Conservation (phyloP, 1,140 invertebrate species). For the Olivierus martensii region DNA sequence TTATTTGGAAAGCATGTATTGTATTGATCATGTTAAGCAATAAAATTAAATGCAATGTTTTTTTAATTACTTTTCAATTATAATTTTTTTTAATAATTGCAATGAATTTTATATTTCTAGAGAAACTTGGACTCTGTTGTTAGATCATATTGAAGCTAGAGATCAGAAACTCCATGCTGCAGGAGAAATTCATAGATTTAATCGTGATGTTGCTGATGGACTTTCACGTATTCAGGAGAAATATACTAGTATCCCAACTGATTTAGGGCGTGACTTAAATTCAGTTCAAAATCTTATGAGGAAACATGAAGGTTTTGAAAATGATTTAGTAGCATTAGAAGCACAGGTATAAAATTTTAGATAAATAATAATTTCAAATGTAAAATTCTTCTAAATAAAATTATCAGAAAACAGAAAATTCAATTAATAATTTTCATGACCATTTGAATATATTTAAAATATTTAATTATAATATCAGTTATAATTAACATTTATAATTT, state of each 20-base stretch:
- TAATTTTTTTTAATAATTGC: no score
- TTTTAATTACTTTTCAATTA: no score
- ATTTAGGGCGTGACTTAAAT: constrained; percentile 73
- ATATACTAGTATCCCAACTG: constrained; percentile 62
- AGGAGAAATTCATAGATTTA: constrained; percentile 91
- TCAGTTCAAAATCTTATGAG: constrained; percentile 67
- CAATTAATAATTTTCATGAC: no score
- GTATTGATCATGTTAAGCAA: no score
- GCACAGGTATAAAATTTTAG: constrained; percentile 64
- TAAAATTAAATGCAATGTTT: no score
- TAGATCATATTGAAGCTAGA: constrained; percentile 69
- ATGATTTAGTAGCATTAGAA: constrained; percentile 84
- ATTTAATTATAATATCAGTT: no score
- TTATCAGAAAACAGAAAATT: no score
- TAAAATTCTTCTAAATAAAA: no score
- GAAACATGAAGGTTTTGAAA: constrained; percentile 87
- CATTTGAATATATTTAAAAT: no score
- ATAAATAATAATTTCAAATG: no score
- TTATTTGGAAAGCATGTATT: no score
- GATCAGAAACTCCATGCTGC: constrained; percentile 77
- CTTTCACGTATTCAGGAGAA: constrained; percentile 80
- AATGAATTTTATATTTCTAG: constrained; percentile 39
- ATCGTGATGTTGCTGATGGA: constrained; percentile 87
- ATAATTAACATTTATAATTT: no score
- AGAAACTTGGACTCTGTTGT: constrained; percentile 71